phyloP scores from a whole-genome alignment of 1,140 invertebrate genomes.

The Tetranychus urticae region DNA sequence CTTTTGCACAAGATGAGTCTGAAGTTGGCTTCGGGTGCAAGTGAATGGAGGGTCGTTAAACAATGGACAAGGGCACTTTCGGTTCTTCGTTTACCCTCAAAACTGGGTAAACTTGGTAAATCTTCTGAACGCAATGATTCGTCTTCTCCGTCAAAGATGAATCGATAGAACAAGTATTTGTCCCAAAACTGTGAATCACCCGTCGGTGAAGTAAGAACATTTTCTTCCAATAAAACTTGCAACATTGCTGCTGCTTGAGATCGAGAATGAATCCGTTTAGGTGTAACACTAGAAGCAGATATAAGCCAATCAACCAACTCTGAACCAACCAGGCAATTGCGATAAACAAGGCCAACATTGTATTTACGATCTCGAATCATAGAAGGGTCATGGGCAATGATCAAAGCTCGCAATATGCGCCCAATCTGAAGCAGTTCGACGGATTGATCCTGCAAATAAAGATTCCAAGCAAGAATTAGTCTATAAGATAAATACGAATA shows the following conservation, averaged over 20 bases:
- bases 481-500: too few species aligned
- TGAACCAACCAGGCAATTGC: constrained; percentile 29
- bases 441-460: constrained; percentile 25
- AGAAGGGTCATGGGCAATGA: constrained; percentile 34
- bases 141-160: constrained; percentile 40
- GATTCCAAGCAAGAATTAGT: neutral
- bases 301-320: constrained; percentile 55
- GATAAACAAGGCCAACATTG: constrained; percentile 13
- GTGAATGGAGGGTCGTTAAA: constrained; percentile 35
- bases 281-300: constrained; percentile 17
- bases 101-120: constrained; percentile 15
- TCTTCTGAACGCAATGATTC: constrained; percentile 11
- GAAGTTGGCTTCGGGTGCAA: constrained; percentile 46
- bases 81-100: constrained; percentile 33
- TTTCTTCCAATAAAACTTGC: constrained; percentile 59
- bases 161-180: constrained; percentile 57
- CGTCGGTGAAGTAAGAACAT: constrained; percentile 33
- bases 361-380: constrained; percentile 34
- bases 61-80: constrained; percentile 41
- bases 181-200: constrained; percentile 20
- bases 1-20: constrained; percentile 55
- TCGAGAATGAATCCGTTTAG: constrained; percentile 27
- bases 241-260: constrained; percentile 53
- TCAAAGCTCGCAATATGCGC: constrained; percentile 38
- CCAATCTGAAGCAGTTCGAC: constrained; percentile 36